phyloP scores from a whole-genome alignment of 2,888 invertebrate genomes.

The Polymixis lichenea region DNA sequence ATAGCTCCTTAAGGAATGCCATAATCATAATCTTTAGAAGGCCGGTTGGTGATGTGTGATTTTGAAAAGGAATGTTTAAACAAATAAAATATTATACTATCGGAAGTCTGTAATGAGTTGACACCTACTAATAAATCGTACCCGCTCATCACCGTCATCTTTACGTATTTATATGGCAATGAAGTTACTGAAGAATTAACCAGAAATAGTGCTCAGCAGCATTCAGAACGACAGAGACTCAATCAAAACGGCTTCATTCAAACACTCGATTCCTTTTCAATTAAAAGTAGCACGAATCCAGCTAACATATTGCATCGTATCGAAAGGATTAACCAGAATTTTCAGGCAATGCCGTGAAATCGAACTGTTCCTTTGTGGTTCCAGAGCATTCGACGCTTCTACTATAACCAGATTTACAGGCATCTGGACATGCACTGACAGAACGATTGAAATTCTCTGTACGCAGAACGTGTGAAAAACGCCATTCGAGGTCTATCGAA shows the following conservation, averaged over 20 bases:
- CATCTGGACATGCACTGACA: slow-evolving; percentile 33
- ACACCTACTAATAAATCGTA: neutral
- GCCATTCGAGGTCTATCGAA: slow-evolving; percentile 46
- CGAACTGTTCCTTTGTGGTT: slow-evolving; percentile 30
- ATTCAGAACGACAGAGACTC: slow-evolving; percentile 13
- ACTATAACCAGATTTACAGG: slow-evolving; percentile 54
- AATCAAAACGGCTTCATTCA: slow-evolving; percentile 21
- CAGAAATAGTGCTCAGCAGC: neutral
- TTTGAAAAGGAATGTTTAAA: neutral
- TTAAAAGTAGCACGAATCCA: slow-evolving; percentile 22
- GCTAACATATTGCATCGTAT: slow-evolving; percentile 22
- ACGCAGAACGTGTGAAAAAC: slow-evolving; percentile 53
- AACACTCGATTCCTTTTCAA: slow-evolving; percentile 35
- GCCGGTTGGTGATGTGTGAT: neutral
- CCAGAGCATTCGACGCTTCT: slow-evolving; percentile 24
- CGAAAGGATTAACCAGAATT: slow-evolving; percentile 33
- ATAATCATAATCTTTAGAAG: neutral
- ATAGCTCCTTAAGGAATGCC: slow-evolving; percentile 32
- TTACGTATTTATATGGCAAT: neutral
- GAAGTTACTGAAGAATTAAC: neutral
- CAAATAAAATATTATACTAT: too few relatives aligned
- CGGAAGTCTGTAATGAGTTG: neutral
- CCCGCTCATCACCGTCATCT: too few relatives aligned
- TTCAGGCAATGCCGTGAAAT: slow-evolving; percentile 8
- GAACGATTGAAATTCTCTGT: slow-evolving; percentile 58